phyloP scores from a whole-genome alignment of 1,140 invertebrate genomes.

The Metopolophium dirhodum region DNA sequence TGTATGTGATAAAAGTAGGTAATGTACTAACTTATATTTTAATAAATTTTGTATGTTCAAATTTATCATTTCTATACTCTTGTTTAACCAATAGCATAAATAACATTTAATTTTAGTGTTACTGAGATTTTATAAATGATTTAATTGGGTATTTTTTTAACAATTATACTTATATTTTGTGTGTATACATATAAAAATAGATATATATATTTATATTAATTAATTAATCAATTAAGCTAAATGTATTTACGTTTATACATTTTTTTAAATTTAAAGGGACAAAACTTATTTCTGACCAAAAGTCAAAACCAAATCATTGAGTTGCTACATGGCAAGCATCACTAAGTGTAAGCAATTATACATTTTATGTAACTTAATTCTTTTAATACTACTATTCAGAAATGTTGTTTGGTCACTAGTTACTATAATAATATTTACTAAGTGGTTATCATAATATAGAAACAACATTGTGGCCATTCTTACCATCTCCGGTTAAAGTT shows the following conservation, averaged over 20 bases:
- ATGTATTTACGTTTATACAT: not conserved
- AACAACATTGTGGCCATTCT: not conserved
- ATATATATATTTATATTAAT: conserved; percentile 5
- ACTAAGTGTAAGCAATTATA: not conserved
- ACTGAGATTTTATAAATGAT: not conserved
- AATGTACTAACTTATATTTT: conserved; percentile 25
- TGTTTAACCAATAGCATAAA: not conserved
- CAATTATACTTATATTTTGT: conserved; percentile 14
- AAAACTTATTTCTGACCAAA: not conserved
- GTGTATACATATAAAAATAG: not conserved
- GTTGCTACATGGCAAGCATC: not conserved
- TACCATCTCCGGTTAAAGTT: too few relatives aligned
- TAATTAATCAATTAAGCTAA: conserved; percentile 15
- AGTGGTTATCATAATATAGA: not conserved
- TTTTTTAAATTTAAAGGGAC: not conserved
- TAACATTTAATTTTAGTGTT: conserved; percentile 19
- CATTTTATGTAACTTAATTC: not conserved
- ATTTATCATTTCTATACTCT: conserved; percentile 15
- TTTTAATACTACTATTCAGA: not conserved
- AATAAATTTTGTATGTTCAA: conserved; percentile 25
- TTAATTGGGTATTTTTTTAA: conserved; percentile 12
- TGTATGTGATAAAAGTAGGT: conserved; percentile 24
- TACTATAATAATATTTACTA: not conserved
- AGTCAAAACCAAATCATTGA: not conserved
- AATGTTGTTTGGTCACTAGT: not conserved